Evolutionary conservation across 2,113 vertebrate species (phyloP), one percentile per base, ranked within the genome.

Genomic region (Phyllopteryx taeniolatus): DNA sequence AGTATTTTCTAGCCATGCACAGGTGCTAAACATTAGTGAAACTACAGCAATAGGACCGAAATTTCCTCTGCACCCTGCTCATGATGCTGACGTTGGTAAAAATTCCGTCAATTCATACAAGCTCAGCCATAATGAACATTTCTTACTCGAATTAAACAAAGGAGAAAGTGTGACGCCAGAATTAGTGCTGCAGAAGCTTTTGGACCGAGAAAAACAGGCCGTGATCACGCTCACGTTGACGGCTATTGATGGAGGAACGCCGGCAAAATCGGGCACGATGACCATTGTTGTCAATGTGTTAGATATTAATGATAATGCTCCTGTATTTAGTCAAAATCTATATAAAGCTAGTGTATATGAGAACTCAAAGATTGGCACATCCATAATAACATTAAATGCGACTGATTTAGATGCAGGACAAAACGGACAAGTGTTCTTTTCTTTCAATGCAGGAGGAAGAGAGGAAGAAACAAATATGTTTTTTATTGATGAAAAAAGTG

Each of bases 221-320:
- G n/a, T n/a, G n/a, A n/a, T n/a, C n/a, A n/a, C n/a, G n/a, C n/a
- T n/a, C n/a, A n/a, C n/a, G n/a, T n/a, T n/a, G n/a, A n/a, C n/a
- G n/a, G n/a, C n/a, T n/a, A n/a, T n/a, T n/a, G n/a, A n/a, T n/a
- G n/a, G n/a, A n/a, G n/a, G n/a, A n/a, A n/a, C n/a, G n/a, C n/a
- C n/a, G n/a, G n/a, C n/a, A n/a, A n/a, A n/a, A n/a, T n/a, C n/a
- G n/a, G n/a, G n/a, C n/a, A n/a, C 78, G 0, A 89, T 90, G 46
- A 75, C 13, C 0, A 90, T 97, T 19, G 85, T 83, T 2, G 78
- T 96, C 0, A 80, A 94, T 51, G 93, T 97, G 0, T 82, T 95
- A 1, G 96, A 97, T 0, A 73, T 75, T 8, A 97, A 97, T 0
- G 96, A 97, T 15, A 95, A 97, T 39, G 39, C 86, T 42, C 95